A percentile compares a stretch with the other conserved stretches of the same genome.
Conservation (phyloP, 2,113 vertebrate species). For the Podarcis muralis region DNA sequence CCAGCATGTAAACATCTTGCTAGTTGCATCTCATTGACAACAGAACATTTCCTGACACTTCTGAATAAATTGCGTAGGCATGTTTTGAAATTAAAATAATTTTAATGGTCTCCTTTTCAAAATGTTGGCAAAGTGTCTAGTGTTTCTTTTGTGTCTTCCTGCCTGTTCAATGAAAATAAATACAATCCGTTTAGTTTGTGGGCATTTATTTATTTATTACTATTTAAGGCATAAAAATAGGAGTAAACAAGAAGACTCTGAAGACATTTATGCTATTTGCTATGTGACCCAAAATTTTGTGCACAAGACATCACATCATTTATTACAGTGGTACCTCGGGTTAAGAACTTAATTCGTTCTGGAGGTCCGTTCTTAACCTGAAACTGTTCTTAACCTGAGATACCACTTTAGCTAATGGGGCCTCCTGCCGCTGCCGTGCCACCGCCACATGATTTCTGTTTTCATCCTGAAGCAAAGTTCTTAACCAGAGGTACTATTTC, state of each 20-base stretch:
- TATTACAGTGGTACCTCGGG: neutral
- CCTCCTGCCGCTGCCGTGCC: fast-evolving
- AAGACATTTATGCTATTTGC: neutral
- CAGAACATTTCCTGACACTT: slow-evolving; percentile 49
- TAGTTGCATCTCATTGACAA: slow-evolving; percentile 53
- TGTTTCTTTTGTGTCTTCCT: slow-evolving; percentile 37
- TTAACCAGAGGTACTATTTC: too few relatives aligned
- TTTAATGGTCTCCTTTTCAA: slow-evolving; percentile 48
- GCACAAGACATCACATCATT: neutral
- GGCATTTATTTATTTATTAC: neutral
- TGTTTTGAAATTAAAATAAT: slow-evolving; percentile 56
- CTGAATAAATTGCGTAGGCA: slow-evolving; percentile 48
- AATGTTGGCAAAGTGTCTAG: slow-evolving; percentile 27
- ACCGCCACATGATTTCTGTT: too few relatives aligned
- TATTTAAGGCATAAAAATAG: slow-evolving; percentile 3
- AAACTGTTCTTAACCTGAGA: too few relatives aligned
- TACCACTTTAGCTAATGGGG: too few relatives aligned
- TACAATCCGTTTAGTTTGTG: neutral
- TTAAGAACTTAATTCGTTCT: too few relatives aligned
- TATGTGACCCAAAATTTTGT: neutral
- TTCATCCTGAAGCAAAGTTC: too few relatives aligned
- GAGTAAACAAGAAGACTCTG: slow-evolving; percentile 15
- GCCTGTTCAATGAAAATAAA: slow-evolving; percentile 47
- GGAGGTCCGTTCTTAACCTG: too few relatives aligned
- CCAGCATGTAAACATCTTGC: slow-evolving; percentile 41